These are phyloP conservation scores for Dysdera silvatica DNA, from an alignment of 1,140 invertebrate genomes.

Conservation along the genomic window DNA sequence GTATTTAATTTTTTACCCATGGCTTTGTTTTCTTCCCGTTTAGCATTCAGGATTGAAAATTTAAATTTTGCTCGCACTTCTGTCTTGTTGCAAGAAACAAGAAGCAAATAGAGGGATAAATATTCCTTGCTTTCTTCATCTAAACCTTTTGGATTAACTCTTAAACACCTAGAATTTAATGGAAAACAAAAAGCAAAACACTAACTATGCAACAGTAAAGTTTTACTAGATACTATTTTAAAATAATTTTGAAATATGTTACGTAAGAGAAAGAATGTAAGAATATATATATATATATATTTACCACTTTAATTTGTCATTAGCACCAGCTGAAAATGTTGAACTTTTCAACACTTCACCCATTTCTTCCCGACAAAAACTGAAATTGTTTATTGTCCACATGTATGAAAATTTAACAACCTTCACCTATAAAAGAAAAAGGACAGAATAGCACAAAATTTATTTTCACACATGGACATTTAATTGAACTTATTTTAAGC, in stretches of 20 bases:
- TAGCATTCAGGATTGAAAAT: slow-evolving; percentile 99
- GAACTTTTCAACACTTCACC: slow-evolving; percentile 98
- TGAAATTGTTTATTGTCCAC: slow-evolving; percentile 99
- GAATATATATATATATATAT: slow-evolving; percentile 31
- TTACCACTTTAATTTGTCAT: slow-evolving; percentile 99
- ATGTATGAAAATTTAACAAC: slow-evolving; percentile 99
- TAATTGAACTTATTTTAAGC: no score
- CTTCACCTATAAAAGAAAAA: slow-evolving; percentile 71
- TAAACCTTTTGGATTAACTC: slow-evolving; percentile 98
- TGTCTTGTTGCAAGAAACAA: slow-evolving; percentile 98
- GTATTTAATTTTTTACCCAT: slow-evolving; percentile 68
- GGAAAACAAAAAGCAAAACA: slow-evolving; percentile 30
- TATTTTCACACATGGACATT: no score
- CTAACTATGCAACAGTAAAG: background rate
- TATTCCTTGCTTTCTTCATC: slow-evolving; percentile 99
- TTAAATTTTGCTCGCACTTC: slow-evolving; percentile 99
- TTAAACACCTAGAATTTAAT: slow-evolving; percentile 68
- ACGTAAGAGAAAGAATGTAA: no score
- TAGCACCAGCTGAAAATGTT: slow-evolving; percentile 96
- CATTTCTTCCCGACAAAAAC: slow-evolving; percentile 99
- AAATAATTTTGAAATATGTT: background rate
- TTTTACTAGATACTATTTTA: background rate
- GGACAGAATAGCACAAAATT: no score
- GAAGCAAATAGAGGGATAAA: slow-evolving; percentile 92
- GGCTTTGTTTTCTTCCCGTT: slow-evolving; percentile 98